Conservation (phyloP, 1,140 invertebrate species). For the Teleopsis dalmanni region DNA sequence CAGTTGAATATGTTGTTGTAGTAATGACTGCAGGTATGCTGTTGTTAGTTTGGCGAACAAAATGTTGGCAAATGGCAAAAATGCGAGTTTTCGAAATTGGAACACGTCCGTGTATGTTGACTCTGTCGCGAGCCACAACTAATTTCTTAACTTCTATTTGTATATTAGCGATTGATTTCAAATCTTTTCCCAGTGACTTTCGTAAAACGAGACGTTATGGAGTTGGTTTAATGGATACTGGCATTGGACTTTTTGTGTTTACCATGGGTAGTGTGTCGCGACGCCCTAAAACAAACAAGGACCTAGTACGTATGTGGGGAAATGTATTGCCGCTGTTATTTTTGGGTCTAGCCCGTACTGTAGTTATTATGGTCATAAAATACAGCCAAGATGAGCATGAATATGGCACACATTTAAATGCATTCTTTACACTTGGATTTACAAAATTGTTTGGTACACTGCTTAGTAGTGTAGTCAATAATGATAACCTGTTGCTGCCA, state of each 20-base stretch:
- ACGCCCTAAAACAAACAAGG: constrained; percentile 29
- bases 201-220: constrained; percentile 84
- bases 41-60: not conserved
- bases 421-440: constrained; percentile 84
- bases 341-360: constrained; percentile 63
- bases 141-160: constrained; percentile 70
- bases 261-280: constrained; percentile 69
- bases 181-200: constrained; percentile 71
- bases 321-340: constrained; percentile 51
- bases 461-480: constrained; percentile 13
- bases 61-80: not conserved
- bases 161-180: constrained; percentile 91
- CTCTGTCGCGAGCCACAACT: constrained; percentile 55
- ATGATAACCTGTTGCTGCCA: constrained; percentile 16
- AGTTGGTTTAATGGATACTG: constrained; percentile 88
- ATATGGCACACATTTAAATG: constrained; percentile 96
- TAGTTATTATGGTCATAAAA: constrained; percentile 56
- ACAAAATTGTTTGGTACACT: constrained; percentile 65
- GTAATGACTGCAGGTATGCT: not conserved
- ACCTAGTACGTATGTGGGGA: constrained; percentile 36
- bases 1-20: not conserved
- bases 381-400: constrained; percentile 85
- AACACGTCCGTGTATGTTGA: constrained; percentile 21
- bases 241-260: constrained; percentile 85
- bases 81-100: constrained; percentile 12